Evolutionary conservation across 1,140 invertebrate genomes (phyloP), one percentile per base, ranked within the genome.

Genomic region (Hormaphis cornu): DNA sequence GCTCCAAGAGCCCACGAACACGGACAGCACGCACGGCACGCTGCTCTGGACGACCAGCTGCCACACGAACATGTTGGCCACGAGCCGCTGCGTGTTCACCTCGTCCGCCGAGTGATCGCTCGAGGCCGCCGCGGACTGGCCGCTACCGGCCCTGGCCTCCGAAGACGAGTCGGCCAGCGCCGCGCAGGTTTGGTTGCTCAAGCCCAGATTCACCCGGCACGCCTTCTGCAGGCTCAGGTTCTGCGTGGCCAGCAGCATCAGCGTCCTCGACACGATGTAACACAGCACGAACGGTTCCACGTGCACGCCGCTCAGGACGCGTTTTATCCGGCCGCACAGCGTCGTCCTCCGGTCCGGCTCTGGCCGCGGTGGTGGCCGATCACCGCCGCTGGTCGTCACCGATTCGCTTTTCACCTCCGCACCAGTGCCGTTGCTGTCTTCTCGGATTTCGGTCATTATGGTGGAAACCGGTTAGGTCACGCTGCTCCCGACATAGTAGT

Each of bases 141-240:
- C 82, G 20, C 20, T 10, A 10, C 20, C 12, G 35, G 3, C 16
- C 14, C n/a, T n/a, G n/a, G n/a, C n/a, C n/a, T n/a, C n/a, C 16
- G 87, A 89, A 72, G 87, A 81, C 74, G 87, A 80, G 44, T 80
- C 80, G 1, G 85, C 83, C 12, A 92, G 76, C 0, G 87, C 85
- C 72, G 86, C 83, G 76, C 90, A 92, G 2, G 90, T 80, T 54
- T 84, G 82, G 46, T 84, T 81, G 1, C 84, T 80, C 71, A 88
- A 88, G 16, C 78, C 81, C 63, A 91, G 81, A 77, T 91, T 91
- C 0, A 91, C 88, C 61, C 87, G 79, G 75, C 90, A 92, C 0
- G 89, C 89, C 77, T 91, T 91, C 76, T 91, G 89, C 73, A 91
- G 80, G 74, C 89, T 89, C 16, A 92, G 79, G 78, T 91, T 90